These are phyloP conservation scores for Cinara cedri DNA, from an alignment of 2,888 invertebrate genomes.

Conservation along the genomic window DNA sequence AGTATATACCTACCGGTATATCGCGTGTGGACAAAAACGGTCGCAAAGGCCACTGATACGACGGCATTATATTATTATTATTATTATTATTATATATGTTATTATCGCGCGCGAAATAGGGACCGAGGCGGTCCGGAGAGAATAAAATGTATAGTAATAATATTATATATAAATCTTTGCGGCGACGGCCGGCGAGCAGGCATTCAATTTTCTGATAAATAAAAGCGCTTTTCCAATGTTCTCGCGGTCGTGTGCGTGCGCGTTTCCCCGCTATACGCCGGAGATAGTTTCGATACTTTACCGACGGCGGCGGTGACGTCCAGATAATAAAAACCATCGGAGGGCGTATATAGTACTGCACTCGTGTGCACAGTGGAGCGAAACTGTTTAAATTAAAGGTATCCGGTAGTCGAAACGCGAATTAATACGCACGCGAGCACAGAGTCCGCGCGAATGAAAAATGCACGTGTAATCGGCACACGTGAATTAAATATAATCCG, in stretches of 20 bases:
- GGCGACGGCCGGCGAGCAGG: not conserved
- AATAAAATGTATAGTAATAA: not conserved
- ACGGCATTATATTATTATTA: constrained; percentile 1
- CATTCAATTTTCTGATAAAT: constrained; percentile 57
- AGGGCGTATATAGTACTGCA: not conserved
- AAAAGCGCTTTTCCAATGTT: constrained; percentile 46
- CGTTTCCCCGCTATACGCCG: too few relatives aligned
- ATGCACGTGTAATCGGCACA: too few relatives aligned
- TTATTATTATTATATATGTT: constrained; percentile 1
- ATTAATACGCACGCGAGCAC: too few relatives aligned
- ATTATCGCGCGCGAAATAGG: not conserved
- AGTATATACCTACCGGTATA: too few relatives aligned
- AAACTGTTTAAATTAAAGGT: not conserved
- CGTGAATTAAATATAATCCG: too few relatives aligned
- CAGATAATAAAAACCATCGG: constrained; percentile 12
- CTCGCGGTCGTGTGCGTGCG: not conserved
- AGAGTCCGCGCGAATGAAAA: too few relatives aligned
- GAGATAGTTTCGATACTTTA: not conserved
- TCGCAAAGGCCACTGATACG: not conserved
- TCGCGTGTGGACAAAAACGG: too few relatives aligned
- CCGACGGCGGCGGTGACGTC: not conserved
- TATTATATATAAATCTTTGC: not conserved
- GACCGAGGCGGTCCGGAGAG: not conserved
- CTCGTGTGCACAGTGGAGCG: not conserved
- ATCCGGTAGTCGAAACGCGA: too few relatives aligned